A percentile compares a stretch with the other conserved stretches of the same genome.
These are phyloP conservation scores for Drosophila testacea DNA, from an alignment of 2,888 invertebrate genomes.

Conservation along the genomic window DNA sequence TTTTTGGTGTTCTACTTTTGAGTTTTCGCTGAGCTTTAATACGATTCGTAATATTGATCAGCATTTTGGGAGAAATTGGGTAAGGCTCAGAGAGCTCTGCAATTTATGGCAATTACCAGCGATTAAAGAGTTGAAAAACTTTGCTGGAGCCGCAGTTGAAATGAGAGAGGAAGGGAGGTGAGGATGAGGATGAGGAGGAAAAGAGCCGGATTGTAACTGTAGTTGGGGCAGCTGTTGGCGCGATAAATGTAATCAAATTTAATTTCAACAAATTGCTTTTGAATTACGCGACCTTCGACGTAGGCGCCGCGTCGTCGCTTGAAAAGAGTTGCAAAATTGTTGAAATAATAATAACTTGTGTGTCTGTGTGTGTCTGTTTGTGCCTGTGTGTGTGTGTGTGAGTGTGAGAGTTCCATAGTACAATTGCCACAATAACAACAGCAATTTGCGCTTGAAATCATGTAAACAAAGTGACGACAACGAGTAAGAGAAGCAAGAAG, in stretches of 20 bases:
- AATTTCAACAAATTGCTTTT: constrained; percentile 80
- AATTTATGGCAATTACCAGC: constrained; percentile 65
- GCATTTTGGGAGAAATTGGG: constrained; percentile 8
- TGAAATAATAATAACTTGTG: constrained; percentile 76
- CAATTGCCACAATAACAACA: constrained; percentile 65
- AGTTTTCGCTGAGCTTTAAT: constrained; percentile 23
- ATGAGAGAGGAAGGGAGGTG: not conserved
- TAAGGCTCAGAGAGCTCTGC: constrained; percentile 29
- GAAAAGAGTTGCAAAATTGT: constrained; percentile 71
- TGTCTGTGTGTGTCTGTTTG: constrained; percentile 16
- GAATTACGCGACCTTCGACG: constrained; percentile 76
- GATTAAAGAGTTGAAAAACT: constrained; percentile 60
- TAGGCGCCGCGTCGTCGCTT: constrained; percentile 52
- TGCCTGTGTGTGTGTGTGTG: constrained; percentile 25
- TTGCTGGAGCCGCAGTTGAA: constrained; percentile 23
- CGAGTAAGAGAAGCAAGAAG: constrained; percentile 3
- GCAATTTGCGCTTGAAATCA: constrained; percentile 70
- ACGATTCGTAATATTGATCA: constrained; percentile 41
- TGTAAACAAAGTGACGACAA: constrained; percentile 56
- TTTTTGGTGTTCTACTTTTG: not conserved
- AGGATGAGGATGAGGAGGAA: not conserved
- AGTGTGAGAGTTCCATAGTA: constrained; percentile 20
- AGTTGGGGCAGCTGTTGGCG: constrained; percentile 58
- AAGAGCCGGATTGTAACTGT: not conserved
- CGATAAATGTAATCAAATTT: constrained; percentile 79